Percentiles rank a stretch among this genome's conserved stretches.
These are phyloP conservation scores for Atrina japonica DNA, from an alignment of 2,888 invertebrate species.

Conservation along the genomic window DNA sequence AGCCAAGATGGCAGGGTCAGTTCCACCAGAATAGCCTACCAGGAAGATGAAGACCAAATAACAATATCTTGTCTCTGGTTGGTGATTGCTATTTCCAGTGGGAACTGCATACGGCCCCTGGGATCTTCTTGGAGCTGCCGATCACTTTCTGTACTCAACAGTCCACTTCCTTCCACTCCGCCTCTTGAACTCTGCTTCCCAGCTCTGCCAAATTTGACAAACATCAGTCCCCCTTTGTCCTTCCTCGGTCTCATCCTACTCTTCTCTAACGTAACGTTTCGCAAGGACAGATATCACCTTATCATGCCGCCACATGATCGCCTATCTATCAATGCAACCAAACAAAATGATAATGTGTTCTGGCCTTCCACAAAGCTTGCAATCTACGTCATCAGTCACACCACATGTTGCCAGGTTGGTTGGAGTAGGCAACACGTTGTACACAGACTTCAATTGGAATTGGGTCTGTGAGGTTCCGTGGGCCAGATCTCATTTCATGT, in stretches of 20 bases:
- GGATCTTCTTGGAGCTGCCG: conserved; percentile 10
- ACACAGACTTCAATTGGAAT: conserved; percentile 19
- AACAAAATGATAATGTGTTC: conserved; percentile 31
- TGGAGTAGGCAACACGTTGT: conserved; percentile 19
- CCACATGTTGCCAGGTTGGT: conserved; percentile 19
- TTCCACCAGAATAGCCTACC: conserved; percentile 15
- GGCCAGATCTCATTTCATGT: conserved; percentile 22
- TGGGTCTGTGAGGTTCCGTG: conserved; percentile 9
- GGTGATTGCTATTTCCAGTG: conserved; percentile 10
- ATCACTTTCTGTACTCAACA: conserved; percentile 11
- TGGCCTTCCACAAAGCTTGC: conserved; percentile 32
- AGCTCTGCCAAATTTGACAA: conserved; percentile 18
- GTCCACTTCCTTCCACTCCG: conserved; percentile 3
- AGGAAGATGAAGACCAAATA: conserved; percentile 8
- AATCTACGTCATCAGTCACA: conserved; percentile 23
- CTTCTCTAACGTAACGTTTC: conserved; percentile 10
- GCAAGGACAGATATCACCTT: conserved; percentile 21
- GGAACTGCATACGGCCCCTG: conserved; percentile 11
- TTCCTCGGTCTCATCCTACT: conserved; percentile 18
- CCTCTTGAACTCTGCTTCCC: background rate
- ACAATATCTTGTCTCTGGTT: conserved; percentile 20
- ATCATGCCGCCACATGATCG: conserved; percentile 23
- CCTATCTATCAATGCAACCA: conserved; percentile 29
- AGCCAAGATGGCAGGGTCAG: conserved; percentile 24
- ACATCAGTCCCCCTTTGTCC: background rate